phyloP scores from a whole-genome alignment of 2,797 vertebrate genomes.

The Trachops cirrhosus region DNA sequence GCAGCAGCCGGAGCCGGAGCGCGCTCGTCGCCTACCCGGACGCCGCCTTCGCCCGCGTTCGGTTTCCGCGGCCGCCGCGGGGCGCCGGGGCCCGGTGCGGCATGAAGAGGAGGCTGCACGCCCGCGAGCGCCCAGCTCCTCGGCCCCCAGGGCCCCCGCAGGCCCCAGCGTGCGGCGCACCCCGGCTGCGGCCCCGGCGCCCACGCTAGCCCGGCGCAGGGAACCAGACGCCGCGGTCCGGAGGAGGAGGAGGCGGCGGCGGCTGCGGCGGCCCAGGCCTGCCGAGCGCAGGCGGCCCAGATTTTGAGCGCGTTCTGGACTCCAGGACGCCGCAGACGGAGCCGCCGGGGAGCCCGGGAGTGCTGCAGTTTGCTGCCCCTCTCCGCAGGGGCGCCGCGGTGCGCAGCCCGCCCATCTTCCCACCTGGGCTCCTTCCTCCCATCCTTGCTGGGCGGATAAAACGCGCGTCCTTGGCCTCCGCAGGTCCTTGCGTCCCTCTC shows the following conservation, averaged over 20 bases:
- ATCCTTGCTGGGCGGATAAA: neutral
- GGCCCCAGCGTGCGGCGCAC: constrained; percentile 29
- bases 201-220: constrained; percentile 64
- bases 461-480: neutral
- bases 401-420: neutral
- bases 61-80: constrained; percentile 52
- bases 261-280: constrained; percentile 9
- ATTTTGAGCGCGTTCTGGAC: neutral
- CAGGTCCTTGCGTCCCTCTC: neutral
- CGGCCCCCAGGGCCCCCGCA: constrained; percentile 17
- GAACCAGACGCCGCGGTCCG: neutral
- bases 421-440: constrained; percentile 37
- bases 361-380: neutral
- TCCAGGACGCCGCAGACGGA: neutral
- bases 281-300: neutral
- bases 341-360: neutral
- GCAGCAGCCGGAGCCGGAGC: constrained; percentile 43
- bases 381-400: constrained; percentile 21
- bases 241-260: neutral
- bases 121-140: constrained; percentile 36
- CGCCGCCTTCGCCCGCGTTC: constrained; percentile 50
- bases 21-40: constrained; percentile 22
- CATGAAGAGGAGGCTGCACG: constrained; percentile 63
- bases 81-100: constrained; percentile 56
- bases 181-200: constrained; percentile 45